A percentile compares a stretch with the other conserved stretches of the same genome.
phyloP scores from a whole-genome alignment of 2,113 vertebrate species.

The Caloenas nicobarica region DNA sequence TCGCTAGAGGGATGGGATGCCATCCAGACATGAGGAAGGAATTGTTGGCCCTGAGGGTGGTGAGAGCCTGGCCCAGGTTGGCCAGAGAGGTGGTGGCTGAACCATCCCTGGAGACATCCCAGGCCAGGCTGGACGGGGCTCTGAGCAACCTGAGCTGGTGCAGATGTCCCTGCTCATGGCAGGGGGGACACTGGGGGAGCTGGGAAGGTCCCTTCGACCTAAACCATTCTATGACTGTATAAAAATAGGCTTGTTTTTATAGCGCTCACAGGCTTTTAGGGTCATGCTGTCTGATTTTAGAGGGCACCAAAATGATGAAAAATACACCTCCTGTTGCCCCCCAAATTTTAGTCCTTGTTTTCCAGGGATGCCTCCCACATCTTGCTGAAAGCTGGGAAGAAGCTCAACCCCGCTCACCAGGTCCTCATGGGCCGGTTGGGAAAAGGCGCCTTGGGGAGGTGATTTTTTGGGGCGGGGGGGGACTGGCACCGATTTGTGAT shows the following conservation, averaged over 20 bases:
- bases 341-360: no score
- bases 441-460: neutral
- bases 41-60: no score
- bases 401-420: neutral
- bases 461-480: no score
- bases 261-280: neutral
- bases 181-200: no score
- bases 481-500: rapidly evolving
- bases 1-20: neutral
- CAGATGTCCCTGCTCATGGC: no score
- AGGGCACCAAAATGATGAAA: neutral
- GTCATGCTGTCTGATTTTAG: rapidly evolving
- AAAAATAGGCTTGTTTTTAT: neutral
- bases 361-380: neutral
- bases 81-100: no score
- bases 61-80: neutral
- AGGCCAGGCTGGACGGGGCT: no score
- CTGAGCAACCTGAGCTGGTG: no score
- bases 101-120: no score
- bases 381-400: no score
- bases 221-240: neutral
- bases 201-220: no score
- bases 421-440: rapidly evolving
- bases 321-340: rapidly evolving
- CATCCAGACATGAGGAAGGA: no score